A percentile compares a stretch with the other conserved stretches of the same genome.
These are phyloP conservation scores for Ischnura elegans DNA, from an alignment of 2,888 invertebrate genomes.

Conservation along the genomic window DNA sequence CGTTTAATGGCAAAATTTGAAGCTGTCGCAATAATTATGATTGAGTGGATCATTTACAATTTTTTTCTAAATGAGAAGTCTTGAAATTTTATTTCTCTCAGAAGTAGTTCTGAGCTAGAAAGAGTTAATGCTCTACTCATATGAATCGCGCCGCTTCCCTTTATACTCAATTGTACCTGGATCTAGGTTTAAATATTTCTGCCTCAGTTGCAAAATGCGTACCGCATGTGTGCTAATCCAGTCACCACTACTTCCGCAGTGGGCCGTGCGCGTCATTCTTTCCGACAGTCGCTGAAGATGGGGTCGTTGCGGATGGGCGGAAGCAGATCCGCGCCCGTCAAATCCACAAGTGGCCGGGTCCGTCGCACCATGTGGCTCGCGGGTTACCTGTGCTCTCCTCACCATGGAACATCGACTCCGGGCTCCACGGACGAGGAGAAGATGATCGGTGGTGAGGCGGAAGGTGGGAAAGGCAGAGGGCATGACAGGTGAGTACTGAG, in stretches of 20 bases:
- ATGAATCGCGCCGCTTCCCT: no score
- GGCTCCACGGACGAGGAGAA: conserved; percentile 80
- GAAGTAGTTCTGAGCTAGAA: no score
- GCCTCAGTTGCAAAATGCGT: neutral
- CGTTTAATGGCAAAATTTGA: no score
- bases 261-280: conserved; percentile 81
- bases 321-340: conserved; percentile 46
- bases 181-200: no score
- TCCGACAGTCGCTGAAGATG: conserved; percentile 73
- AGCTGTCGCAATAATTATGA: no score
- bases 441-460: conserved; percentile 74
- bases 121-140: no score
- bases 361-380: conserved; percentile 81
- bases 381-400: conserved; percentile 77
- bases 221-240: neutral
- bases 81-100: no score
- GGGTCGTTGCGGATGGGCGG: conserved; percentile 68
- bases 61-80: no score
- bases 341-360: conserved; percentile 75
- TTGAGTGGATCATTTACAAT: no score
- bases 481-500: conserved; percentile 20
- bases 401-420: conserved; percentile 75
- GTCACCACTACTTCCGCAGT: conserved; percentile 79
- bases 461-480: conserved; percentile 48
- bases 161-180: no score